Evolutionary conservation across 2,113 vertebrate genomes (phyloP), one percentile per base, ranked within the genome.

Genomic region (Nestor notabilis): DNA sequence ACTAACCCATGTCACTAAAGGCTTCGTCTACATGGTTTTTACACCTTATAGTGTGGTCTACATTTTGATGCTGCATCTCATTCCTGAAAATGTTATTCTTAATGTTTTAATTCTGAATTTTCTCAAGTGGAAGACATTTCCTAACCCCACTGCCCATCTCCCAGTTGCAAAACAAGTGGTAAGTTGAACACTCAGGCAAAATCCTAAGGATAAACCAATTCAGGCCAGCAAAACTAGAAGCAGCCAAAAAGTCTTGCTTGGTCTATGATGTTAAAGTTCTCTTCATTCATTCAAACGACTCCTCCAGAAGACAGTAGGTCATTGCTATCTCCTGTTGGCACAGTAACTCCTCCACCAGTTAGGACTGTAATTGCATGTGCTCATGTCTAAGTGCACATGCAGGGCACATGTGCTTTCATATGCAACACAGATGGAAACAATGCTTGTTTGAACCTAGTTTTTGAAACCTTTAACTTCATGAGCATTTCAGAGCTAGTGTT

Each of bases 351-450:
- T 28, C 17, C 2, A 2, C 27, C 3, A 1, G 15, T 33, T 63
- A 27, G 18, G 29, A 21, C 37, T 1, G 0, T n/a, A 23, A 4
- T 2, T 16, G 25, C 2, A 0, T 2, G 8, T 31, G 41, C 16
- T 47, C 39, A 4, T 3, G 1, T 33, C 47, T 0, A 0, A 74
- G 74, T 29, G 47, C 13, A 12, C 0, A 0, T 5, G 41, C 49
- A 5, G 0, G 7, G 55, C 53, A 35, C 13, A 46, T 33, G 33
- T 4, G 13, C 33, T 28, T 85, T 25, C 33, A 28, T 46, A 53
- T 2, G 7, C 1, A 4, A 31, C 43, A 29, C 5, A 43, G 74
- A 13, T 31, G 35, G 56, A 44, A 69, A 17, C 0, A 0, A 17
- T 85, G 33, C 27, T 83, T 16, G 81, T 52, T 16, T 1, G 2